Conservation (phyloP, 1,140 invertebrate genomes). For the Harpegnathos saltator region DNA sequence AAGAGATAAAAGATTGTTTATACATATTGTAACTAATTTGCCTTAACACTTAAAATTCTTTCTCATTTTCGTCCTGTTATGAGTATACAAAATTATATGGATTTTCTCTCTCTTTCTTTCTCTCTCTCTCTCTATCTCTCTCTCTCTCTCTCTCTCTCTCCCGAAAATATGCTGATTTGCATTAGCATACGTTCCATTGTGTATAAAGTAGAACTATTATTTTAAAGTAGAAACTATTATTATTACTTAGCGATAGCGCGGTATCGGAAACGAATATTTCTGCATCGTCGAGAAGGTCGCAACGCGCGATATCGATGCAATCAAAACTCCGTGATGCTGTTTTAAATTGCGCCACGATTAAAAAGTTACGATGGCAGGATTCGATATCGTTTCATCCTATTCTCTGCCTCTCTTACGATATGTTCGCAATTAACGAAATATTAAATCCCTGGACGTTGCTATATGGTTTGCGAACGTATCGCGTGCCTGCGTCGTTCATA, state of each 20-base stretch:
- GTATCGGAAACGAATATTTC: constrained; percentile 24
- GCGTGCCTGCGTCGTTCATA: constrained; percentile 3
- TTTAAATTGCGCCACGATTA: constrained; percentile 49
- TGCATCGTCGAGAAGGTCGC: neutral
- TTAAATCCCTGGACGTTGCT: constrained; percentile 35
- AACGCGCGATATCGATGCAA: constrained; percentile 29
- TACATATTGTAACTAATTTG: neutral
- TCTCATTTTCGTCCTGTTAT: no score
- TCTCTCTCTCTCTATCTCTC: neutral
- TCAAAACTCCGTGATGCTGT: constrained; percentile 30
- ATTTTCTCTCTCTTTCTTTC: neutral
- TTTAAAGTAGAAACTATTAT: constrained; percentile 10
- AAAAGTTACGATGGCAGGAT: constrained; percentile 21
- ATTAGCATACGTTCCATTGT: neutral
- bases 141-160: neutral
- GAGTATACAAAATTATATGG: no score
- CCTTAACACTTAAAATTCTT: no score
- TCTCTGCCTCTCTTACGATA: constrained; percentile 34
- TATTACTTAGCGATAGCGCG: constrained; percentile 5
- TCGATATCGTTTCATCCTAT: constrained; percentile 32
- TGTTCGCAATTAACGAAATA: constrained; percentile 43
- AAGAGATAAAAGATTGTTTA: neutral
- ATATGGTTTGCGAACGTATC: neutral
- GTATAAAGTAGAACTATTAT: neutral
- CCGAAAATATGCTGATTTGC: neutral